Conservation (phyloP, 2,888 invertebrate species). For the Xestia sexstrigata region DNA sequence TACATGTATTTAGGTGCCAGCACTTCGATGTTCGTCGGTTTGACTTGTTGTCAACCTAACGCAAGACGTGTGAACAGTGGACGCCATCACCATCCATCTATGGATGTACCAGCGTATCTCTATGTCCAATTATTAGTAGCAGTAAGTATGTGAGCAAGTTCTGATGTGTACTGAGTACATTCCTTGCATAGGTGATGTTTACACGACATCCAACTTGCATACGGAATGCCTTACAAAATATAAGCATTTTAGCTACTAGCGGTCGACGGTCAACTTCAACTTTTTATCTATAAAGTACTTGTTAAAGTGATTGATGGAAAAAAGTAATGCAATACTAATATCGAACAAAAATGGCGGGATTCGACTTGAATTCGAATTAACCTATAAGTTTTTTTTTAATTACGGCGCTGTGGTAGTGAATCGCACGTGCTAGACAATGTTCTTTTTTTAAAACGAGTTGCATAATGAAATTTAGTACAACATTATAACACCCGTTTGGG, state of each 20-base stretch:
- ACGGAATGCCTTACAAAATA: constrained; percentile 51
- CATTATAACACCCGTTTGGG: no score
- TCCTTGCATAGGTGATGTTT: constrained; percentile 63
- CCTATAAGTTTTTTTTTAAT: no score
- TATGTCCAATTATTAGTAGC: constrained; percentile 61
- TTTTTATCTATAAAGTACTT: constrained; percentile 52
- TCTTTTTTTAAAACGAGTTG: no score
- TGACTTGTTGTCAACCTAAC: constrained; percentile 59
- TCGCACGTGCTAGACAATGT: no score
- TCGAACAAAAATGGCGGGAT: no score
- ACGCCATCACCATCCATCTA: constrained; percentile 29
- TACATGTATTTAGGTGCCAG: constrained; percentile 72
- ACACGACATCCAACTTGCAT: constrained; percentile 56
- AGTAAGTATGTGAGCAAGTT: constrained; percentile 64
- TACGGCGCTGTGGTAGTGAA: no score
- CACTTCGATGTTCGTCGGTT: constrained; percentile 48
- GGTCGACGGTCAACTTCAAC: constrained; percentile 31
- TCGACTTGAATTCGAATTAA: no score
- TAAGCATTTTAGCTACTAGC: constrained; percentile 58
- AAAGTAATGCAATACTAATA: no score
- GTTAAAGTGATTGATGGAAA: constrained; percentile 59
- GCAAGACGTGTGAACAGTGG: constrained; percentile 55
- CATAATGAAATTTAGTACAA: no score
- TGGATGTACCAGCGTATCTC: constrained; percentile 57
- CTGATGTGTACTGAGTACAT: constrained; percentile 62